A percentile compares a stretch with the other conserved stretches of the same genome.
phyloP scores from a whole-genome alignment of 1,140 invertebrate genomes.

The Panagrolaimus sp. region DNA sequence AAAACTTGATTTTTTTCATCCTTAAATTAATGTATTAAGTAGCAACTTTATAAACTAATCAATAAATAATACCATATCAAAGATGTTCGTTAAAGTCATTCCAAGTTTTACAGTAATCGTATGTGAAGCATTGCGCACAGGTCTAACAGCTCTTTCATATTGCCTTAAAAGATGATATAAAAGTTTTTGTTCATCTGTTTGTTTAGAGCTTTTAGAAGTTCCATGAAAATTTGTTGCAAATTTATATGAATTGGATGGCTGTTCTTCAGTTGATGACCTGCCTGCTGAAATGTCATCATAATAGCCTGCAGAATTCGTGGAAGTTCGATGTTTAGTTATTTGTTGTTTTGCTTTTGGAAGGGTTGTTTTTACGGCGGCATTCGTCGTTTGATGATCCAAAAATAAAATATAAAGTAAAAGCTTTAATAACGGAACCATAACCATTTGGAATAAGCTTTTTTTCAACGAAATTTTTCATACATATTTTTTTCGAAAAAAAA shows the following conservation, averaged over 20 bases:
- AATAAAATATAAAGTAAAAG: too few relatives aligned
- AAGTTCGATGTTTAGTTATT: not conserved
- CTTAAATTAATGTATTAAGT: not conserved
- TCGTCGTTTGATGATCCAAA: not conserved
- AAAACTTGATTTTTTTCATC: constrained; percentile 67
- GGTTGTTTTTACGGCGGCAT: constrained; percentile 6
- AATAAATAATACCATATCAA: constrained; percentile 62
- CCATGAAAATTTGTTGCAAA: constrained; percentile 12
- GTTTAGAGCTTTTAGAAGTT: not conserved
- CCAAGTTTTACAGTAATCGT: constrained; percentile 63
- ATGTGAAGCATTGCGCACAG: constrained; percentile 63
- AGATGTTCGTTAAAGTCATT: constrained; percentile 65
- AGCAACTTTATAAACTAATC: not conserved
- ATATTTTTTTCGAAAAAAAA: too few relatives aligned
- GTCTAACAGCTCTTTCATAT: constrained; percentile 64
- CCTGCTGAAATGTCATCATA: constrained; percentile 7
- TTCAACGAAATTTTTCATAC: too few relatives aligned
- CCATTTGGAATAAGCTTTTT: too few relatives aligned
- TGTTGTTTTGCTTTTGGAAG: constrained; percentile 3
- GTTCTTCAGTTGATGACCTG: not conserved
- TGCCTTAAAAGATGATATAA: constrained; percentile 61
- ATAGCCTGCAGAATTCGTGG: not conserved
- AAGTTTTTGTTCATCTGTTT: constrained; percentile 63
- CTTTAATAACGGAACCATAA: too few relatives aligned
- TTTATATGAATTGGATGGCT: not conserved